phyloP scores from a whole-genome alignment of 2,113 vertebrate genomes.

The Pan troglodytes region DNA sequence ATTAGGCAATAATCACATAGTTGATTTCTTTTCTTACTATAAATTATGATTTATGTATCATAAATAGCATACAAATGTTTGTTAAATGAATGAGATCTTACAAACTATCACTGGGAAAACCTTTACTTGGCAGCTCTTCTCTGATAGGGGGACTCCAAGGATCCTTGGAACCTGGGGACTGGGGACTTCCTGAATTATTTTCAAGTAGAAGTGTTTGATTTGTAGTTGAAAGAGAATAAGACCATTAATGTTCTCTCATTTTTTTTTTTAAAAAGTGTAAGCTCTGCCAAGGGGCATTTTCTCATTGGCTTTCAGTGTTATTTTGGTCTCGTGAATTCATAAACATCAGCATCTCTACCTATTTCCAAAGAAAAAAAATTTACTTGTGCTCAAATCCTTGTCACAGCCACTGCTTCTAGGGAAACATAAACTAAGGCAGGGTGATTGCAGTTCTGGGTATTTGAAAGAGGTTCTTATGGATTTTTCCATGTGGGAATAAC shows the following conservation, averaged over 20 bases:
- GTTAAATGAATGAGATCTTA: not conserved
- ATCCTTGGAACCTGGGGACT: not conserved
- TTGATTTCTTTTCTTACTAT: not conserved
- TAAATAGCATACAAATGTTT: not conserved
- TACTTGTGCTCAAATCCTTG: not conserved
- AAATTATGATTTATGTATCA: not conserved
- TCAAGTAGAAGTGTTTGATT: not conserved
- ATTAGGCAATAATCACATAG: not conserved
- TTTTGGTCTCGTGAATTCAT: not conserved
- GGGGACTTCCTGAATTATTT: not conserved
- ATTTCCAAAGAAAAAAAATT: not conserved
- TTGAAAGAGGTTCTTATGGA: not conserved
- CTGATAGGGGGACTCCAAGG: not conserved
- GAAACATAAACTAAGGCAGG: not conserved
- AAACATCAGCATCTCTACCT: not conserved
- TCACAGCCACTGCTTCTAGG: not conserved
- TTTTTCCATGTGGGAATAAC: not conserved
- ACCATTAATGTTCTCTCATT: not conserved
- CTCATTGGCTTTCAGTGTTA: not conserved
- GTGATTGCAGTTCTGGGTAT: not conserved
- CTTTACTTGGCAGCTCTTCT: not conserved
- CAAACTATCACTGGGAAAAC: not conserved
- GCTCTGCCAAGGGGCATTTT: not conserved
- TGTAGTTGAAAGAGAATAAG: not conserved
- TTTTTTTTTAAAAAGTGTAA: not conserved